Evolutionary conservation across 2,888 invertebrate genomes (phyloP), one percentile per base, ranked within the genome.

Genomic region (Endomychus coccineus): DNA sequence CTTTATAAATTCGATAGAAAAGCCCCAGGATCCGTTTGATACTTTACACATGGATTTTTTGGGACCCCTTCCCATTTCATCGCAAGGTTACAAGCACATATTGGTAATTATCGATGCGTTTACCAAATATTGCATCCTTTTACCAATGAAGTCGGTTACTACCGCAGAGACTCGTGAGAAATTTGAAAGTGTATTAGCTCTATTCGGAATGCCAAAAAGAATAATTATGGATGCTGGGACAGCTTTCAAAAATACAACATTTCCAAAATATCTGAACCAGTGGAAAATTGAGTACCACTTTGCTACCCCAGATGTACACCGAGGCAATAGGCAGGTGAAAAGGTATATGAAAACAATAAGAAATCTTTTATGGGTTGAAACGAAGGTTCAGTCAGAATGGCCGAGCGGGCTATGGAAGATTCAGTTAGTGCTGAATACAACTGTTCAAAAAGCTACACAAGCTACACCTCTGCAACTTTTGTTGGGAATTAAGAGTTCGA

Each of bases 381-480:
- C 42, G 5, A 11, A 36, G 28, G 15, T 44, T 12, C 35, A 42
- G 42, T 30, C 40, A 41, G 45, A 45, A 45, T 43, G 43, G 44
- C 25, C 44, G 42, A 50, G 38, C 24, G 30, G 25, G 16, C 12
- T 48, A n/a, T 46, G 41, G 42, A 51, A 48, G 30, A 46, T 50
- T 7, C 46, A 50, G 14, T 22, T 47, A 3, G 40, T 44, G n/a
- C 29, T 49, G 7, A 50, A 50, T 28, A 36, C 33, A 1, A 48
- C 50, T 4, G 22, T 48, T 27, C 48, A 53, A 21, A 51, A 52
- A 41, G 31, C 45, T 42, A 17, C 33, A n/a, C n/a, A n/a, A n/a
- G n/a, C 16, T 17, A 44, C 46, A 11, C 48, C 52, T 12, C 17
- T 54, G 19, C 43, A 44, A 21, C 13, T 40, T 7, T 21, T 46